Percentiles rank a stretch among this genome's conserved stretches.
These are phyloP conservation scores for Anaspis maculata DNA, from an alignment of 2,888 invertebrate species.

Conservation along the genomic window DNA sequence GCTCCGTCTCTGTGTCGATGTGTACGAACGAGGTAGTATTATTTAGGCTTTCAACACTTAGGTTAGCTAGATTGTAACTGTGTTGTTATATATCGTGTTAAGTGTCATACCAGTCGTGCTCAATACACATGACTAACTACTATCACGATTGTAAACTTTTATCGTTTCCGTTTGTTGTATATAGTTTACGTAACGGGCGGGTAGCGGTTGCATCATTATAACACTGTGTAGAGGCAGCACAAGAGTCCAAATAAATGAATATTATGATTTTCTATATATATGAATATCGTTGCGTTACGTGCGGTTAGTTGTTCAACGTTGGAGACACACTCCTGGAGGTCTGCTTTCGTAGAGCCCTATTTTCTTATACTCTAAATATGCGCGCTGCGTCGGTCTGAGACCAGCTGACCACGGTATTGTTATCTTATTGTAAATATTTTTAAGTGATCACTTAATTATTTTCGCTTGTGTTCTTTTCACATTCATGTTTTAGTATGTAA, in stretches of 20 bases:
- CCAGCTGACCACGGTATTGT: slow-evolving; percentile 42
- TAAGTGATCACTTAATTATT: slow-evolving; percentile 43
- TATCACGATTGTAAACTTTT: slow-evolving; percentile 38
- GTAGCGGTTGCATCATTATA: slow-evolving; percentile 9
- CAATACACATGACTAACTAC: slow-evolving; percentile 41
- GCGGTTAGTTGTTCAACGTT: slow-evolving; percentile 18
- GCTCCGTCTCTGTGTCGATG: slow-evolving; percentile 11
- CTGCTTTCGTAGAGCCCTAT: slow-evolving; percentile 41
- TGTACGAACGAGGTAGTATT: slow-evolving; percentile 37
- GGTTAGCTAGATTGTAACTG: slow-evolving; percentile 45
- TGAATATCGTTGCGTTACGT: slow-evolving; percentile 12
- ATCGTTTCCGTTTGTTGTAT: slow-evolving; percentile 33
- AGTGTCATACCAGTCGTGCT: slow-evolving; percentile 42
- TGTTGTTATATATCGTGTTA: slow-evolving; percentile 45
- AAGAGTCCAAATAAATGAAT: slow-evolving; percentile 5
- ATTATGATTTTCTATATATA: slow-evolving; percentile 1
- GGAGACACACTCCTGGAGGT: slow-evolving; percentile 23
- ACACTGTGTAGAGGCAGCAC: slow-evolving; percentile 17
- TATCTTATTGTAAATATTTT: slow-evolving; percentile 45
- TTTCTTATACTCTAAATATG: slow-evolving; percentile 33
- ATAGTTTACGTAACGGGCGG: slow-evolving; percentile 26
- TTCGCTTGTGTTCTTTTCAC: slow-evolving; percentile 42
- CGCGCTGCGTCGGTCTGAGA: slow-evolving; percentile 39
- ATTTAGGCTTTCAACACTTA: slow-evolving; percentile 44
- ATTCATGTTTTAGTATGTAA: slow-evolving; percentile 43